Evolutionary conservation across 1,140 invertebrate genomes (phyloP).

Genomic region (Orchesella cincta): DNA sequence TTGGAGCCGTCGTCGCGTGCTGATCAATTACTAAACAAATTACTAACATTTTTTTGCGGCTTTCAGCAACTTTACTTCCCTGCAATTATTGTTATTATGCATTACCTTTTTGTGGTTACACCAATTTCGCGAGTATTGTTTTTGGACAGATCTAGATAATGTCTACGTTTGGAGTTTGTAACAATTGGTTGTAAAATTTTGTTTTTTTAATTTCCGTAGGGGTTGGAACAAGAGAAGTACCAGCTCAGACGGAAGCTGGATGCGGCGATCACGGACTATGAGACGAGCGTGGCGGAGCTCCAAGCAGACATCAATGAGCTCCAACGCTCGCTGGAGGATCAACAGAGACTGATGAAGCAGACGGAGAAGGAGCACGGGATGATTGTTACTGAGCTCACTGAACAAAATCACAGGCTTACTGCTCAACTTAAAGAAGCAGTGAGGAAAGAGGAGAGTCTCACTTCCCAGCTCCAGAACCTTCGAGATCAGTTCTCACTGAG

Average conservation of each 20-base stretch:
- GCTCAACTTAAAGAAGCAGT: slow-evolving; percentile 71
- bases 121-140: no score
- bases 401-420: slow-evolving; percentile 86
- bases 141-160: no score
- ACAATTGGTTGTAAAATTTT: neutral
- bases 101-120: no score
- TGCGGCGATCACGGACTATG: slow-evolving; percentile 82
- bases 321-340: slow-evolving; percentile 62
- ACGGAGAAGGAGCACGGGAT: slow-evolving; percentile 77
- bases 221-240: slow-evolving; percentile 90
- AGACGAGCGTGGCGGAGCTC: slow-evolving; percentile 80
- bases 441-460: slow-evolving; percentile 76
- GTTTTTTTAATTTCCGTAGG: slow-evolving; percentile 66
- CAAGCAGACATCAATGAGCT: slow-evolving; percentile 82
- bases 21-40: no score
- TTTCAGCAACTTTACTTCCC: no score
- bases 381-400: slow-evolving; percentile 79
- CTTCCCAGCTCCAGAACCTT: slow-evolving; percentile 74
- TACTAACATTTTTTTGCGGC: no score
- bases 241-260: slow-evolving; percentile 78
- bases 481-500: slow-evolving; percentile 80
- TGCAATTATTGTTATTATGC: no score
- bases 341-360: slow-evolving; percentile 66
- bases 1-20: no score
- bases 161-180: neutral